A percentile compares a stretch with the other conserved stretches of the same genome.
Conservation (phyloP, 2,888 invertebrate species). For the Julus scandinavius region DNA sequence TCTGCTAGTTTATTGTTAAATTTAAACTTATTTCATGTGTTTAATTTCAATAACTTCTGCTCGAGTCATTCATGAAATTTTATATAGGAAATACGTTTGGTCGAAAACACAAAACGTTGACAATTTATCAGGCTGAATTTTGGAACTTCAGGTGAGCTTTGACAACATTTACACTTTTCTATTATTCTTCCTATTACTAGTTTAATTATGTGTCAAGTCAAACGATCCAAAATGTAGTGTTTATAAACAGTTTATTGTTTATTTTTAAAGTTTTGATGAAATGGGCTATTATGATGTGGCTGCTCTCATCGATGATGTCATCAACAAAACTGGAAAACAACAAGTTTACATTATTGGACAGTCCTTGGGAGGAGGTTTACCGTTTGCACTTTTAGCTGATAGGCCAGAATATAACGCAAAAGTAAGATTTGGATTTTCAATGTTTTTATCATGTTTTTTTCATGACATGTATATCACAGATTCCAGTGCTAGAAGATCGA, state of each 20-base stretch:
- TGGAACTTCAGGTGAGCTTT: background rate
- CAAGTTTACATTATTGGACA: slow-evolving; percentile 11
- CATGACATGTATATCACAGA: too few species aligned
- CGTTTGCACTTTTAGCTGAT: background rate
- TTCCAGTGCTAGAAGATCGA: too few species aligned
- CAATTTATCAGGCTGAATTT: background rate
- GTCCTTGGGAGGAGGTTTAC: background rate
- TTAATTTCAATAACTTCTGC: too few species aligned
- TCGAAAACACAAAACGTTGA: background rate
- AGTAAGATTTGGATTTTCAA: background rate
- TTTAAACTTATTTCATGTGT: too few species aligned
- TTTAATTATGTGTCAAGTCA: too few species aligned
- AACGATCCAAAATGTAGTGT: background rate
- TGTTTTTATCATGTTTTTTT: too few species aligned
- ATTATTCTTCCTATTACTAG: too few species aligned
- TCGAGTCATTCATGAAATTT: background rate
- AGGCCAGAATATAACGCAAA: slow-evolving; percentile 5
- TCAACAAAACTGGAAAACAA: background rate
- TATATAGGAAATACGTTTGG: background rate
- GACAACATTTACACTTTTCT: too few species aligned
- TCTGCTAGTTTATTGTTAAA: too few species aligned
- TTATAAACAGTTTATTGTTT: background rate
- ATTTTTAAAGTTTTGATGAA: background rate
- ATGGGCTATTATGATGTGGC: background rate
- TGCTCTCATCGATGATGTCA: background rate